Evolutionary conservation across 2,113 vertebrate species (phyloP), one percentile per base, ranked within the genome.

Genomic region (Anhinga anhinga): DNA sequence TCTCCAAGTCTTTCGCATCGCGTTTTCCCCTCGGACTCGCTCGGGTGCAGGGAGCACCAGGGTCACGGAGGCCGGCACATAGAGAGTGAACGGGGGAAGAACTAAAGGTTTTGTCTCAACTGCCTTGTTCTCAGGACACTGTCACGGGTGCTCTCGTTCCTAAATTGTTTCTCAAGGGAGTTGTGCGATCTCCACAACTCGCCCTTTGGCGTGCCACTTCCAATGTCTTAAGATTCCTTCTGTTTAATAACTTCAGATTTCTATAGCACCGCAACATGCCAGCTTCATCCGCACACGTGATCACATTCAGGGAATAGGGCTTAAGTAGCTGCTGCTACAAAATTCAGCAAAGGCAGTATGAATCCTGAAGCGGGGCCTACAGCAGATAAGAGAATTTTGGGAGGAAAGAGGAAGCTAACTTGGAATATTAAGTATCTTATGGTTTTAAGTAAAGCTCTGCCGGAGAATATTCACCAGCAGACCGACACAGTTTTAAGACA

Each of bases 71-170:
- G 88, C 82, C 27, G 6, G 91, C 77, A 49, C 44, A 0, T 3
- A 79, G 83, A 91, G 83, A 93, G 71, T 13, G 59, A 79, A 61
- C 1, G 61, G 80, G 86, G 90, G 73, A 93, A 91, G 91, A 93
- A 74, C 83, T 42, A 69, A 62, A 52, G 84, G 78, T 49, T 91
- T 85, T 71, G 47, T 82, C 71, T 63, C 71, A 40, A 88, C 61
- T 86, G 95, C 94, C 90, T 88, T 92, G 93, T 42, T 73, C 52
- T 88, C 91, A 93, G 93, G 87, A 97, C 88, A 94, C 86, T 72
- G 86, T 67, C 82, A 96, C 15, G 4, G 83, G 70, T 42, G 88
- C 90, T 92, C 92, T 89, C 2, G 6, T 29, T 92, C 84, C 78
- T 59, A 13, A 38, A 80, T 13, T 4, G 27, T 34, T 89, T 56